phyloP scores from a whole-genome alignment of 2,113 vertebrate genomes.

The Brachionichthys hirsutus region DNA sequence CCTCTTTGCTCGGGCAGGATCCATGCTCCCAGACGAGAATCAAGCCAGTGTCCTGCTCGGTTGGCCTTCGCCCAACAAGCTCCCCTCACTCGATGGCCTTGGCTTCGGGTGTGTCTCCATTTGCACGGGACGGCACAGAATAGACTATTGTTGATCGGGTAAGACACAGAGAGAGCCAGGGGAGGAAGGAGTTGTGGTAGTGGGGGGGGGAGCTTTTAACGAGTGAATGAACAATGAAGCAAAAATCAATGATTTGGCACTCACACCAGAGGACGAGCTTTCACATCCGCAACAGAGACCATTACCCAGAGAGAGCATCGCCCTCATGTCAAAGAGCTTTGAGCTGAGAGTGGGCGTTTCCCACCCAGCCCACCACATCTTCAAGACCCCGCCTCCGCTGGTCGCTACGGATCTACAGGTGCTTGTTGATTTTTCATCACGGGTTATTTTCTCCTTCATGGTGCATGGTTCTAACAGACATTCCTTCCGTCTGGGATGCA shows the following conservation, averaged over 20 bases:
- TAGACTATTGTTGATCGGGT: constrained; percentile 75
- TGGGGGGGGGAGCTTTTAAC: constrained; percentile 41
- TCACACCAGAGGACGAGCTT: no score
- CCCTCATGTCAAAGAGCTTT: no score
- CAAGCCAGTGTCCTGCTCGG: constrained; percentile 62
- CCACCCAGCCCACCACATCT: no score
- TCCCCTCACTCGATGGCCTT: constrained; percentile 67
- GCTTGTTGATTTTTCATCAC: background rate
- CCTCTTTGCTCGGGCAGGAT: constrained; percentile 18
- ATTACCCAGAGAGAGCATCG: no score
- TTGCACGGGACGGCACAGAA: constrained; percentile 73
- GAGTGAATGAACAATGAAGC: constrained; percentile 25
- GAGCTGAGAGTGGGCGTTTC: no score
- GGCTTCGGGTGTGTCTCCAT: constrained; percentile 72
- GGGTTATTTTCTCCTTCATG: background rate
- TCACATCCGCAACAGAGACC: no score
- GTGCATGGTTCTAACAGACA: background rate
- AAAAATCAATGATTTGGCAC: background rate
- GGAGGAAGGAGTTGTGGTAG: constrained; percentile 34
- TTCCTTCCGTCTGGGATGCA: no score
- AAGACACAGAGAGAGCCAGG: constrained; percentile 60
- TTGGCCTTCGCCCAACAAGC: constrained; percentile 63
- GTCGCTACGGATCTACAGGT: no score
- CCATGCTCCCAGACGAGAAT: constrained; percentile 68
- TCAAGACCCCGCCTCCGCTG: no score